phyloP scores from a whole-genome alignment of 1,140 invertebrate species.

The Gonioctena quinquepunctata region DNA sequence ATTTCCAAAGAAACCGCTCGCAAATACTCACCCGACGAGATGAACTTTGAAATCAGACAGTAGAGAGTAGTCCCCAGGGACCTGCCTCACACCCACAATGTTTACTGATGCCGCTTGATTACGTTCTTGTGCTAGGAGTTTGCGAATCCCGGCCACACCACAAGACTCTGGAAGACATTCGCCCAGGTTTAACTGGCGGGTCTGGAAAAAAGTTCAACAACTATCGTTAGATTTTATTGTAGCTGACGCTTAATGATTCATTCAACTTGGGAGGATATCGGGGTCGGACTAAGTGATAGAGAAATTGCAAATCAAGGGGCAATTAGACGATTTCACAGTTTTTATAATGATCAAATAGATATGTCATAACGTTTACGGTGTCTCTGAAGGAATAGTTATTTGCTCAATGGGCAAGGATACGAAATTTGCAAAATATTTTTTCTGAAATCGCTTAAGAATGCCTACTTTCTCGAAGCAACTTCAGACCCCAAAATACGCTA shows the following conservation, averaged over 20 bases:
- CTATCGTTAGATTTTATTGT: background rate
- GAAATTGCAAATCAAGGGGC: too few species aligned
- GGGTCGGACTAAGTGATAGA: too few species aligned
- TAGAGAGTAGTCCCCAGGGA: slow-evolving; percentile 71
- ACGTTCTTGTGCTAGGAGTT: slow-evolving; percentile 61
- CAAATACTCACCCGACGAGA: slow-evolving; percentile 68
- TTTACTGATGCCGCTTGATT: slow-evolving; percentile 54
- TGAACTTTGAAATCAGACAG: slow-evolving; percentile 71
- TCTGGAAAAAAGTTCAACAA: slow-evolving; percentile 57
- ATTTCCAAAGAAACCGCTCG: background rate
- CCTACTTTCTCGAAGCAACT: too few species aligned
- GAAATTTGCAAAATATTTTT: too few species aligned
- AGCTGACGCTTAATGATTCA: background rate
- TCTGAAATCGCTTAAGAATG: too few species aligned
- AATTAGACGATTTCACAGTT: too few species aligned
- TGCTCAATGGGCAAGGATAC: too few species aligned
- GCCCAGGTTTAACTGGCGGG: slow-evolving; percentile 68
- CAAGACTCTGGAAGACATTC: slow-evolving; percentile 75
- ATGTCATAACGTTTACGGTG: too few species aligned
- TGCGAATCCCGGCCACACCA: slow-evolving; percentile 62
- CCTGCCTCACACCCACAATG: slow-evolving; percentile 68
- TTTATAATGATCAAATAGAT: too few species aligned
- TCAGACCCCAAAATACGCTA: too few species aligned
- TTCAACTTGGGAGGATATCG: background rate
- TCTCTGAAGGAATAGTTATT: too few species aligned